Base-by-base conservation (phyloP, 2,113 vertebrate species). In the Nothoprocta perdicaria region DNA sequence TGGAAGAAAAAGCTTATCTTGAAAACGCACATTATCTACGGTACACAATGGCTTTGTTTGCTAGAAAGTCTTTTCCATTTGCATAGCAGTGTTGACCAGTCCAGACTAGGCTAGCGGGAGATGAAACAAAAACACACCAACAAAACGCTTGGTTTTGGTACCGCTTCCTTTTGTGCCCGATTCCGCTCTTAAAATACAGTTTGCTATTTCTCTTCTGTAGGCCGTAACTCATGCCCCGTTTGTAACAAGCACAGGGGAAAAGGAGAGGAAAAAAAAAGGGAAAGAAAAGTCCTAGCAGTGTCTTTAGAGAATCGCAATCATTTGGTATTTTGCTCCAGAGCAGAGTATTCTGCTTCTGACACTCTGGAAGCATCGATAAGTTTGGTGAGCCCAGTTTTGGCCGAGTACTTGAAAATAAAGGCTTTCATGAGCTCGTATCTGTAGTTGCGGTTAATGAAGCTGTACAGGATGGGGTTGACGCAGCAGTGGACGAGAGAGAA, bases 391-490 rank as follows among this genome's bases (percentile, higher is more conserved):
- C 98, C 98, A 0, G 98, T 98, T 86, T 98, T 98, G 95, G 98
- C 98, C 3, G 98, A 99, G 96, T 99, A 99, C 95, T 98, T 99
- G 96, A 99, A 98, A 91, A 99, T 98, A 91, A 99, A 99, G 71
- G 98, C 98, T 88, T 99, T 99, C 98, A 99, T 99, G 71, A 99
- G 98, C 97, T 99, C 98, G 0, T 98, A 98, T 88, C 98, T 97
- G 95, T 98, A 98, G 97, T 97, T 98, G 81, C 98, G 97, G 96
- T 98, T 98, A 90, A 99, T 98, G 95, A 99, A 98, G 94, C 98
- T 98, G 93, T 99, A 99, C 9, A 99, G 97, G 74, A 99, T 96
- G 2, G 99, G 99, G 93, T 99, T 99, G 95, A 98, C 69, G 0
- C 98, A 99, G 96, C 99, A 99, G 94, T 99, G 99, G 46, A 98